Conservation (phyloP, 2,888 invertebrate genomes). For the Beris morrisii region DNA sequence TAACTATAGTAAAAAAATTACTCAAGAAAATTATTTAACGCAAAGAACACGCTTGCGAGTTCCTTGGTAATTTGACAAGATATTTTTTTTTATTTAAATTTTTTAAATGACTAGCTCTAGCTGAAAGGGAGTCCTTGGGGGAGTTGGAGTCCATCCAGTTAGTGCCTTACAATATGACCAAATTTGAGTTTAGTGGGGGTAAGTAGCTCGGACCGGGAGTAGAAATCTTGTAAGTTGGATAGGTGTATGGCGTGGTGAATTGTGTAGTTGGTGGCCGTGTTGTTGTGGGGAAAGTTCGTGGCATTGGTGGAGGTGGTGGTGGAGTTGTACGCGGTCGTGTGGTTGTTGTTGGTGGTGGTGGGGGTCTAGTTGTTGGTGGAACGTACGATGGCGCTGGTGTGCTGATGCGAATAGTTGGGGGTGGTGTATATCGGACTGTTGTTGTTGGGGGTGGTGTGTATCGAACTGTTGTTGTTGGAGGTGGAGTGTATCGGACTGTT, state of each 20-base stretch:
- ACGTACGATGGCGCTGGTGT: neutral
- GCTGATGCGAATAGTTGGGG: neutral
- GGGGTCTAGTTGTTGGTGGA: neutral
- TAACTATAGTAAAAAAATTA: constrained; percentile 1
- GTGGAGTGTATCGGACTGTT: neutral
- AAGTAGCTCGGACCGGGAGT: constrained; percentile 7
- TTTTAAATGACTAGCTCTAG: constrained; percentile 13
- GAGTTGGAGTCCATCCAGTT: neutral
- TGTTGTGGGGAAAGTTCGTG: neutral
- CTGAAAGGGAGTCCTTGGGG: neutral
- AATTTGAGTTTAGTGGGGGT: constrained; percentile 4
- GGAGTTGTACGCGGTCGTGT: neutral
- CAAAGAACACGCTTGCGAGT: no score
- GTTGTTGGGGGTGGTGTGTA: neutral
- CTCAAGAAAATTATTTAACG: neutral
- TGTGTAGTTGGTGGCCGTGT: constrained; percentile 4
- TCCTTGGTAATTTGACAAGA: neutral
- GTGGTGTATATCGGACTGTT: neutral
- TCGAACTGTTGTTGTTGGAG: neutral
- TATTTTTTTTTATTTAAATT: neutral
- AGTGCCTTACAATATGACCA: constrained; percentile 5
- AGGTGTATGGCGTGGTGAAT: constrained; percentile 6
- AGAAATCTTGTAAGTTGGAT: constrained; percentile 4
- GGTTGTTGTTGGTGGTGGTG: neutral
- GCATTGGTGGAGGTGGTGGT: neutral